Evolutionary conservation across 2,888 invertebrate genomes (phyloP).

Genomic region (Heliconius sara): DNA sequence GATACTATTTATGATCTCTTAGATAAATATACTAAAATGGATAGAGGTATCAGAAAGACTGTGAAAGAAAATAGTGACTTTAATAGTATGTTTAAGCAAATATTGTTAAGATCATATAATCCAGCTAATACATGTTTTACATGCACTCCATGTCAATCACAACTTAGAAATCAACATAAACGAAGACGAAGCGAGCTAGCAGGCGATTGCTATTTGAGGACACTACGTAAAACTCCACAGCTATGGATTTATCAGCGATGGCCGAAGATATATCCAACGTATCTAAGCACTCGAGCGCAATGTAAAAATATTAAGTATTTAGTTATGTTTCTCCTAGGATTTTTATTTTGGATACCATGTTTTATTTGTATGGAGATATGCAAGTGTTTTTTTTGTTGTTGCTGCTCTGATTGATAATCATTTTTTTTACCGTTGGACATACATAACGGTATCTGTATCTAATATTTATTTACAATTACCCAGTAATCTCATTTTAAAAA

Average conservation of each 20-base stretch:
- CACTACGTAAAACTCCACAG: slow-evolving; percentile 56
- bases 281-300: slow-evolving; percentile 47
- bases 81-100: slow-evolving; percentile 33
- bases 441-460: neutral
- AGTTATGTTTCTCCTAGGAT: slow-evolving; percentile 52
- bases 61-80: slow-evolving; percentile 33
- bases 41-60: slow-evolving; percentile 35
- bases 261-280: slow-evolving; percentile 55
- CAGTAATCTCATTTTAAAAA: neutral
- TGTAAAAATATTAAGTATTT: slow-evolving; percentile 51
- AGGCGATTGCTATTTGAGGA: slow-evolving; percentile 58
- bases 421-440: neutral
- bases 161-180: slow-evolving; percentile 16
- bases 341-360: slow-evolving; percentile 61
- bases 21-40: slow-evolving; percentile 43
- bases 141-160: slow-evolving; percentile 1
- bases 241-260: slow-evolving; percentile 54
- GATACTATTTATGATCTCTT: slow-evolving; percentile 42
- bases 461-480: neutral
- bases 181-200: slow-evolving; percentile 48
- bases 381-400: slow-evolving; percentile 58
- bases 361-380: slow-evolving; percentile 57
- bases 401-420: slow-evolving; percentile 54
- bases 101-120: slow-evolving; percentile 32
- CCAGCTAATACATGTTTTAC: neutral